These are phyloP conservation scores for Polydesmus complanatus DNA, from an alignment of 2,888 invertebrate genomes.

Conservation along the genomic window DNA sequence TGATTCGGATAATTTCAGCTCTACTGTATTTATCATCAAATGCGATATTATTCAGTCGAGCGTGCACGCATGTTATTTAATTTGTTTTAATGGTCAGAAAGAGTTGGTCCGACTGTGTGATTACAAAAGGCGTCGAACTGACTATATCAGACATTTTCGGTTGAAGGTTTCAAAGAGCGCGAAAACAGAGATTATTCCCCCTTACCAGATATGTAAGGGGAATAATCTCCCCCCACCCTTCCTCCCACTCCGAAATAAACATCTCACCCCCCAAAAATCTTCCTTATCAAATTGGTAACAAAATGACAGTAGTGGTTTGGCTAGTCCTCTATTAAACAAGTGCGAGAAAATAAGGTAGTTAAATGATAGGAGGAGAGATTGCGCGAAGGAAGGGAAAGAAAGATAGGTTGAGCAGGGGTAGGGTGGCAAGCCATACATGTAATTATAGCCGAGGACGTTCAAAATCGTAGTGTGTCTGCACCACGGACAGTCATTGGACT, in stretches of 20 bases:
- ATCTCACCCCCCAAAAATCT: not conserved
- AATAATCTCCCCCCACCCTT: not conserved
- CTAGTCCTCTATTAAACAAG: not conserved
- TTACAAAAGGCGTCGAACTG: too few relatives aligned
- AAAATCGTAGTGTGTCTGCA: not conserved
- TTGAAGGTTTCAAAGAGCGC: too few relatives aligned
- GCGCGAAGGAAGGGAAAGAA: not conserved
- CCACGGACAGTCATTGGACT: not conserved
- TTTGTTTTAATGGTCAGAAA: too few relatives aligned
- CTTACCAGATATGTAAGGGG: not conserved
- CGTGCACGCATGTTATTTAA: too few relatives aligned
- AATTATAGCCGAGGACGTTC: not conserved
- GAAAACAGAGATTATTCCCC: too few relatives aligned
- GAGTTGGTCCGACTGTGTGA: too few relatives aligned
- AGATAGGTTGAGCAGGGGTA: too few relatives aligned
- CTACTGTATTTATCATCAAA: too few relatives aligned
- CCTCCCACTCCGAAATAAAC: not conserved
- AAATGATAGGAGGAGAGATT: not conserved
- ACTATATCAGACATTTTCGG: too few relatives aligned
- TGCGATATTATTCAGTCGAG: too few relatives aligned
- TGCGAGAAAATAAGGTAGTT: not conserved
- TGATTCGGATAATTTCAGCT: too few relatives aligned
- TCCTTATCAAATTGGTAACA: not conserved
- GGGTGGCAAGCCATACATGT: not conserved
- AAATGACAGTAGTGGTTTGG: not conserved